phyloP scores from a whole-genome alignment of 2,888 invertebrate species.

The Cosmia pyralina region DNA sequence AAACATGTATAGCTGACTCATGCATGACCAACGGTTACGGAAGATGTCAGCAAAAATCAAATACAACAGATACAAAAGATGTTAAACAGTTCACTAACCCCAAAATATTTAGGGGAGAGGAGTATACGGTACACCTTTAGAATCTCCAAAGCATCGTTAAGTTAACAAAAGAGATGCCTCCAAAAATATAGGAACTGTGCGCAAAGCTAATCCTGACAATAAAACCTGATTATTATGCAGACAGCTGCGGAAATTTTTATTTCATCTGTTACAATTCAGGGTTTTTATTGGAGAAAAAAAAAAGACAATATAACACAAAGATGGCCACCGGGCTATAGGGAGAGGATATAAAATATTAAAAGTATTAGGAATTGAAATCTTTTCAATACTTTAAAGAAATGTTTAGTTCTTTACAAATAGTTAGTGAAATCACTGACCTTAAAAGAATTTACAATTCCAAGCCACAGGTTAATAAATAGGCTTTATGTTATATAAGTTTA shows the following conservation, averaged over 20 bases:
- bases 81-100: slow-evolving; percentile 55
- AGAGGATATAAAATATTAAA: slow-evolving; percentile 21
- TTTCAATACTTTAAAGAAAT: background rate
- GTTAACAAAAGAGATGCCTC: slow-evolving; percentile 36
- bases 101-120: slow-evolving; percentile 10
- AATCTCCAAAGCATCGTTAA: slow-evolving; percentile 28
- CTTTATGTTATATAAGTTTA: slow-evolving; percentile 4
- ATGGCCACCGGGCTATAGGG: slow-evolving; percentile 13
- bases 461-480: background rate
- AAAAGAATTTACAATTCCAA: slow-evolving; percentile 11
- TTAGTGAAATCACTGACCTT: background rate
- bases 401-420: slow-evolving; percentile 5
- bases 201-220: slow-evolving; percentile 50
- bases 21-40: slow-evolving; percentile 20
- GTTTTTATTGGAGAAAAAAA: slow-evolving; percentile 32
- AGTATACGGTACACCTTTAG: slow-evolving; percentile 24
- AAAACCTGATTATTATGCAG: slow-evolving; percentile 55
- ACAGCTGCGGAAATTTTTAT: slow-evolving; percentile 63
- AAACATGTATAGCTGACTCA: slow-evolving; percentile 47
- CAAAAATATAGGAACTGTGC: slow-evolving; percentile 34
- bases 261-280: slow-evolving; percentile 52
- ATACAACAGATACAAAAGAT: slow-evolving; percentile 27
- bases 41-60: slow-evolving; percentile 37
- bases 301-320: slow-evolving; percentile 24
- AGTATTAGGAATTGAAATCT: background rate